Evolutionary conservation across 53 echinoderm and acorn worm species (phyloP).

Genomic region (Hippasteria phrygiana): DNA sequence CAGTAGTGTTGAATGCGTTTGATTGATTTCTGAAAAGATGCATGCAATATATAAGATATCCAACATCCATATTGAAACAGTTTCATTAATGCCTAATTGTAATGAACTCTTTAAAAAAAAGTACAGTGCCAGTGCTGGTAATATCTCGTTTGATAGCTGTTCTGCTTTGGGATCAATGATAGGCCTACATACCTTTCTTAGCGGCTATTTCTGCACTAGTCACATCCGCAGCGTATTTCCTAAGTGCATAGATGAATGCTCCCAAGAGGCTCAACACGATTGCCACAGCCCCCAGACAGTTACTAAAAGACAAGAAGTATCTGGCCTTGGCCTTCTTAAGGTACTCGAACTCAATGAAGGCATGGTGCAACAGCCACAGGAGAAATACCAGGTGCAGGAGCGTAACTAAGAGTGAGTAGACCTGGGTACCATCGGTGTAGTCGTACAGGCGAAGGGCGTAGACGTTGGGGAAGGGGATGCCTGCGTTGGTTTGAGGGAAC

Average conservation of each 20-base stretch:
- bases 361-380: slow-evolving; percentile 33
- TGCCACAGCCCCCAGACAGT: slow-evolving; percentile 4
- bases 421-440: slow-evolving; percentile 29
- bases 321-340: slow-evolving; percentile 29
- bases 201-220: background rate
- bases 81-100: no score
- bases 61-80: no score
- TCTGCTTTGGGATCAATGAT: background rate
- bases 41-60: no score
- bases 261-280: background rate
- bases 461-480: background rate
- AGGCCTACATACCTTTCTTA: background rate
- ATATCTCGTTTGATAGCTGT: background rate
- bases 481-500: slow-evolving; percentile 61
- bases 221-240: slow-evolving; percentile 16
- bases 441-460: slow-evolving; percentile 74
- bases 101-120: no score
- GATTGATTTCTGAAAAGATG: no score
- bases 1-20: no score
- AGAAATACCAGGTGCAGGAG: slow-evolving; percentile 30
- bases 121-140: no score
- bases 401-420: slow-evolving; percentile 39
- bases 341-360: slow-evolving; percentile 40
- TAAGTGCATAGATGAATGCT: slow-evolving; percentile 6
- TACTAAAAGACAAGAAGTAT: slow-evolving; percentile 31